These are phyloP conservation scores for Bombus ignitus DNA, from an alignment of 1,140 invertebrate species.

Conservation along the genomic window DNA sequence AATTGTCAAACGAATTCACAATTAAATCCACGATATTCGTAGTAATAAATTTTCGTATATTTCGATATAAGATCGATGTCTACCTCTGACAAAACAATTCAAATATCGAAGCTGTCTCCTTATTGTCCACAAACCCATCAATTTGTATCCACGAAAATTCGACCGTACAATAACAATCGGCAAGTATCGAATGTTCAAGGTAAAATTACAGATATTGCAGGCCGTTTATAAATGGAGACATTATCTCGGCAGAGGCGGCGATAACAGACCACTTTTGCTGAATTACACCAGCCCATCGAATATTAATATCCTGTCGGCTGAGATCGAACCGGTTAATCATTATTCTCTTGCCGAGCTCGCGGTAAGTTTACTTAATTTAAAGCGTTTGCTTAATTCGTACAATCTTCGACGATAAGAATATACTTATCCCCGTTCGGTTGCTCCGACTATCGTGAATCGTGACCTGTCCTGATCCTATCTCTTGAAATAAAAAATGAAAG, in stretches of 20 bases:
- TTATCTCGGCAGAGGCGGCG: neutral
- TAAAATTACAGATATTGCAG: neutral
- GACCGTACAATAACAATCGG: neutral
- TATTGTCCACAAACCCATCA: too few relatives aligned
- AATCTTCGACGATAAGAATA: slow-evolving; percentile 8
- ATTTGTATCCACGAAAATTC: neutral
- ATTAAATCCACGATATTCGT: too few relatives aligned
- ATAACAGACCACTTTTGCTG: neutral
- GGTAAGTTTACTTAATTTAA: too few relatives aligned
- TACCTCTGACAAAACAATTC: too few relatives aligned
- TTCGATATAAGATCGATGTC: too few relatives aligned
- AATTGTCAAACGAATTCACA: too few relatives aligned
- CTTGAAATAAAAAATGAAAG: neutral
- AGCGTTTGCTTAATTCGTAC: neutral
- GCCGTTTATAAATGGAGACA: neutral
- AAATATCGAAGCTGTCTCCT: too few relatives aligned
- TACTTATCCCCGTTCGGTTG: neutral
- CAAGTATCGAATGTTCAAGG: neutral
- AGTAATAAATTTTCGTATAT: too few relatives aligned
- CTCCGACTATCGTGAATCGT: neutral
- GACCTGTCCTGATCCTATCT: neutral
- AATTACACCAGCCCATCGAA: neutral
- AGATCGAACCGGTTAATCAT: neutral
- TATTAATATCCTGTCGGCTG: neutral
- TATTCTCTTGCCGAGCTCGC: neutral